Percentiles rank a stretch among this genome's conserved stretches.
These are phyloP conservation scores for Timema podura DNA, from an alignment of 2,888 invertebrate species.

Conservation along the genomic window DNA sequence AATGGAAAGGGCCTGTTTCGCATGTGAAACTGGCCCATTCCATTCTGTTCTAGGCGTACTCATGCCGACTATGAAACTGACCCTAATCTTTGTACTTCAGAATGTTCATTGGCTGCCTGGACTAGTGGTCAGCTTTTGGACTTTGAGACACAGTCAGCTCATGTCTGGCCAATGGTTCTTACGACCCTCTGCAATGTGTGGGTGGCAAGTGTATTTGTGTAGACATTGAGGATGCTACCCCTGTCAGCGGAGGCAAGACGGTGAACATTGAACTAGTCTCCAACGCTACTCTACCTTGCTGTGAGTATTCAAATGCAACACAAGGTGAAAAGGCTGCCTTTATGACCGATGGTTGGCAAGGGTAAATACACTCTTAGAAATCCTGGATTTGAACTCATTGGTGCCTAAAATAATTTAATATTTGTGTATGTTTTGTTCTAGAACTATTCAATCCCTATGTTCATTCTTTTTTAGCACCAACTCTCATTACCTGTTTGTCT, in stretches of 20 bases:
- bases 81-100: constrained; percentile 42
- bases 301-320: constrained; percentile 39
- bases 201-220: constrained; percentile 59
- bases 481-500: no score
- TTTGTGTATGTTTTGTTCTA: no score
- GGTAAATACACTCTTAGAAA: no score
- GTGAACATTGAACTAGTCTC: constrained; percentile 41
- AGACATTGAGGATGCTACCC: constrained; percentile 51
- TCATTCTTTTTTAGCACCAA: no score
- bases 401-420: no score
- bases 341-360: no score
- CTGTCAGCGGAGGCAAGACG: constrained; percentile 37
- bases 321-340: no score
- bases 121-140: constrained; percentile 47
- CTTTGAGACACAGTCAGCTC: constrained; percentile 46
- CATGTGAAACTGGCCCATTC: no score
- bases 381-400: no score
- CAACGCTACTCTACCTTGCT: constrained; percentile 42
- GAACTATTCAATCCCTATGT: no score
- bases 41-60: no score
- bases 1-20: no score
- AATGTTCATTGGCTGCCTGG: constrained; percentile 55
- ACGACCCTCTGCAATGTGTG: constrained; percentile 63
- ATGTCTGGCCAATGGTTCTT: constrained; percentile 65
- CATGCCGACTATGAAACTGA: not conserved